phyloP scores from a whole-genome alignment of 2,113 vertebrate species.

The Lophura nycthemera region DNA sequence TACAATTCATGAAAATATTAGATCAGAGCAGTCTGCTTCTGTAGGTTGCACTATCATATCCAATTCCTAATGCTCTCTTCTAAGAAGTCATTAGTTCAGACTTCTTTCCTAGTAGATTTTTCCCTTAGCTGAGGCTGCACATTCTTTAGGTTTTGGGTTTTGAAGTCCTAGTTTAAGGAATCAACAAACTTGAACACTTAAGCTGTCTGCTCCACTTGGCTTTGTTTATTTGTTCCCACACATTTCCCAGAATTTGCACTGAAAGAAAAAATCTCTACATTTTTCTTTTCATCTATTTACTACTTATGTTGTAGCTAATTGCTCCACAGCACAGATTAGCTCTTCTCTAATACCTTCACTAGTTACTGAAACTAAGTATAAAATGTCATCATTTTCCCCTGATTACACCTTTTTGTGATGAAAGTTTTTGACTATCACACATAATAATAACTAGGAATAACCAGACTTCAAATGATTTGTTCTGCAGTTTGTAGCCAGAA shows the following conservation, averaged over 20 bases:
- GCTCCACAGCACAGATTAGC: background rate
- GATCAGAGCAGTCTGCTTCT: background rate
- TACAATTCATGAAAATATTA: background rate
- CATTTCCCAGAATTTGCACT: background rate
- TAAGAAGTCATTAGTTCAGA: background rate
- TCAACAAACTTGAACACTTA: background rate
- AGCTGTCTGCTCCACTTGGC: background rate
- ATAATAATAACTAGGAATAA: background rate
- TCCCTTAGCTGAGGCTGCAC: background rate
- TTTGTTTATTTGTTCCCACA: background rate
- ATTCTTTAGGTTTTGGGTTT: background rate
- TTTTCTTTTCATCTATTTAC: background rate
- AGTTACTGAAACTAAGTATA: background rate
- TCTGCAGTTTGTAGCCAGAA: background rate
- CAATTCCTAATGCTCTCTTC: background rate
- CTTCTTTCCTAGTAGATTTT: background rate
- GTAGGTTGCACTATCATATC: background rate
- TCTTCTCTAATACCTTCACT: background rate
- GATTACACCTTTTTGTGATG: background rate
- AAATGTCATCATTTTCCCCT: background rate
- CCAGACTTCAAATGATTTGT: background rate
- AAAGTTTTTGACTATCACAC: slow-evolving; percentile 11
- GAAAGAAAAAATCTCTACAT: background rate
- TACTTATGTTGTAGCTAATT: background rate
- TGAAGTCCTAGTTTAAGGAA: slow-evolving; percentile 16